Evolutionary conservation across 1,140 invertebrate species (phyloP).

Genomic region (Ridgeia piscesae): DNA sequence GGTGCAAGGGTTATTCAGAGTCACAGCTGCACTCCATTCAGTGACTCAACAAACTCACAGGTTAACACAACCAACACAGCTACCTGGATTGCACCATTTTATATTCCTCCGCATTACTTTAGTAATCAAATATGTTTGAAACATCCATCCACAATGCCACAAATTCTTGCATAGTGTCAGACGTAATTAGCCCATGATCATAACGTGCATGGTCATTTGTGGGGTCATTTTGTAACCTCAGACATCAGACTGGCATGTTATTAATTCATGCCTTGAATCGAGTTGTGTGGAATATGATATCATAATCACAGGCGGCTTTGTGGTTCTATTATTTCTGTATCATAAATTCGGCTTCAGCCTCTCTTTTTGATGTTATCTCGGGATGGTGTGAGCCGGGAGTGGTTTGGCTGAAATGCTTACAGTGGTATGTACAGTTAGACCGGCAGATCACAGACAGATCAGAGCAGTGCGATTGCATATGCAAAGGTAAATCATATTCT

Average conservation of each 20-base stretch:
- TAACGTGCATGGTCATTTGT: background rate
- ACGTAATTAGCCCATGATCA: background rate
- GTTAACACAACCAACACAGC: background rate
- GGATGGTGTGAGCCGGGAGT: background rate
- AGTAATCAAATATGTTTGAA: background rate
- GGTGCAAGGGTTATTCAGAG: background rate
- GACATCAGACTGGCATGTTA: background rate
- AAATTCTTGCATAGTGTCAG: background rate
- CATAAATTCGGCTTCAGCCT: background rate
- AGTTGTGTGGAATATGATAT: background rate
- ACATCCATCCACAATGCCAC: background rate
- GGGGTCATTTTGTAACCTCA: background rate
- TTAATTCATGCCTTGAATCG: background rate
- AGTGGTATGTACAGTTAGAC: background rate
- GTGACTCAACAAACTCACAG: background rate
- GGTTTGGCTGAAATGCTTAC: background rate
- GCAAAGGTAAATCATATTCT: background rate
- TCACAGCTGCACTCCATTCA: background rate
- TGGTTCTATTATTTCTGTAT: background rate
- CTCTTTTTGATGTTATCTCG: background rate
- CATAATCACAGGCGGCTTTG: background rate
- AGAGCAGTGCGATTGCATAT: background rate
- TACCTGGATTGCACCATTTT: background rate
- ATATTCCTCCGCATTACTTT: background rate
- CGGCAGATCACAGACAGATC: background rate